Evolutionary conservation across 1,140 invertebrate species (phyloP).

Genomic region (Aporrectodea caliginosa): DNA sequence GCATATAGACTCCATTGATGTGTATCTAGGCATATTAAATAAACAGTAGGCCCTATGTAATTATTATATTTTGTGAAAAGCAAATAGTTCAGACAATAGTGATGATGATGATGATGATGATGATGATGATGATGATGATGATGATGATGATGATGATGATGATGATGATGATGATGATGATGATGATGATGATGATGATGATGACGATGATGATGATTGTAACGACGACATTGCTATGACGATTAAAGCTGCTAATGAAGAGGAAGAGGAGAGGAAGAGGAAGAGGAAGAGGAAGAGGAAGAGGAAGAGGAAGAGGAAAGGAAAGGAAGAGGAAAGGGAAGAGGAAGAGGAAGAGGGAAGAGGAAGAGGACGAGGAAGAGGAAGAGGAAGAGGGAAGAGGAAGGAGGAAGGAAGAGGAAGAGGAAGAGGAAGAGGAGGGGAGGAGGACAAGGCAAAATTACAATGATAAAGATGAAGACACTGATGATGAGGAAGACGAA

Average conservation of each 20-base stretch:
- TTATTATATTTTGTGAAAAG: neutral
- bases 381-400: neutral
- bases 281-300: neutral
- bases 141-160: slow-evolving; percentile 16
- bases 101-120: neutral
- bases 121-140: slow-evolving; percentile 6
- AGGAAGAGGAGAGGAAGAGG: slow-evolving; percentile 26
- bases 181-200: slow-evolving; percentile 10
- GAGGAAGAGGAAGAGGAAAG: neutral
- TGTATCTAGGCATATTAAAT: slow-evolving; percentile 33
- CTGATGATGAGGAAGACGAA: too few species aligned
- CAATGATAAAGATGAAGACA: too few species aligned
- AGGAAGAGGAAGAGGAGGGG: neutral
- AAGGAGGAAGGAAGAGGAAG: neutral
- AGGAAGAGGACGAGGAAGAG: neutral
- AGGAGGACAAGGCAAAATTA: too few species aligned
- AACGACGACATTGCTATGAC: slow-evolving; percentile 15
- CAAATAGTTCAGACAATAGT: neutral
- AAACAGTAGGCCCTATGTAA: neutral
- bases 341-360: too few species aligned
- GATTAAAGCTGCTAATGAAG: neutral
- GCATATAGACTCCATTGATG: slow-evolving; percentile 36
- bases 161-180: too few species aligned
- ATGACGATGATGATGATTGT: slow-evolving; percentile 16
- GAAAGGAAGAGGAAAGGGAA: neutral